Evolutionary conservation across 2,888 invertebrate species (phyloP), one percentile per base, ranked within the genome.

Genomic region (Harpalus rubripes): DNA sequence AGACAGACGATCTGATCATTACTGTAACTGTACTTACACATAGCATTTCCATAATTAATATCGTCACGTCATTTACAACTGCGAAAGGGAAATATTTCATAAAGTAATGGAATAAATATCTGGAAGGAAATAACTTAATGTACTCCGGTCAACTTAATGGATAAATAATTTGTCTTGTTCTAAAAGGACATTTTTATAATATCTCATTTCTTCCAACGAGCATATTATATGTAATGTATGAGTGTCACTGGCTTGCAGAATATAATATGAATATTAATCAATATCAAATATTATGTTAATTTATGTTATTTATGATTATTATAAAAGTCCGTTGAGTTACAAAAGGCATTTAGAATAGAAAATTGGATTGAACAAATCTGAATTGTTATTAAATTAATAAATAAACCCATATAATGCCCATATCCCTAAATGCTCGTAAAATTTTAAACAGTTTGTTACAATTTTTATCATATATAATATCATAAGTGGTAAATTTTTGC

Each of bases 71-170:
- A 39, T 68, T 68, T 39, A n/a, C 12, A n/a, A 12, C 63, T 68
- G 39, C 1, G 26, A 8, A 26, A 26, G 68, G 32, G 68, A 68
- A 68, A 63, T 63, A 63, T 63, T 63, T 63, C 63, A 63, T 63
- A 63, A 32, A 68, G 68, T 68, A 68, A 68, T 68, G 68, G 68
- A 68, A 39, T 68, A 68, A 22, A 68, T 39, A 68, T 68, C 68
- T 68, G n/a, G 15, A 68, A 68, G 63, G 68, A 68, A 68, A 68
- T 68, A 32, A 39, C 39, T 68, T 68, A 39, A 39, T 68, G 68
- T 68, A 39, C 15, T 39, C 7, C 7, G 32, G n/a, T 39, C 39
- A 39, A 39, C 32, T 39, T 68, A 68, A 68, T 68, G 68, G 68
- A 32, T 39, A 68, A 39, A 68, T 68, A 68, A 68, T 68, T 68